Base-by-base conservation (phyloP, 2,113 vertebrate species). In the Bubo scandiacus region DNA sequence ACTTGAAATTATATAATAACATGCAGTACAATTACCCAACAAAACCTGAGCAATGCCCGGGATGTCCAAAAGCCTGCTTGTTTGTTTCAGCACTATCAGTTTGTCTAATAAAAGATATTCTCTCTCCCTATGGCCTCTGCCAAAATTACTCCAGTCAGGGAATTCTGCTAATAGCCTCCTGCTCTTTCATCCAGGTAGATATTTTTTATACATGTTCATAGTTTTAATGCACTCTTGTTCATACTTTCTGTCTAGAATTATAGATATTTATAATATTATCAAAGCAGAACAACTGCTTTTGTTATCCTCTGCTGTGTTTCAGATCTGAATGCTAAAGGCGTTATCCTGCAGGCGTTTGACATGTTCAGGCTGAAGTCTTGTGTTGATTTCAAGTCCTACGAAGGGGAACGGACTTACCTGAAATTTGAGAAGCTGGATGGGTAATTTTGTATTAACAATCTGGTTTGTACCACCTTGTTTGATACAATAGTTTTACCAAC, bases 321-420 rank as follows among this genome's bases (percentile, higher is more conserved):
- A 97, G 95, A n/a, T 12, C 90, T 98, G 71, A 98, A 97, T n/a
- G 98, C 98, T n/a, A 98, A 98, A 97, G 98, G 97, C 70, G 97
- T 98, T 74, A 97, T 98, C 91, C 96, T 98, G 74, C 97, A 98
- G 70, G 97, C 97, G 2, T 98, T 99, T 94, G 98, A 98, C 74
- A 97, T 98, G 97, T 99, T 98, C 83, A 98, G 98, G 27, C 98
- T 99, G 27, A 99, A 98, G 86, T 98, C 98, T 27, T 99, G 98
- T 49, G 54, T 99, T 36, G 98, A 99, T 97, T 99, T 99, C 96
- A 99, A 99, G 92, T 98, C 98, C 13, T 99, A 98, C 2, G 97
- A 98, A 90, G 98, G 98, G 80, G 98, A 99, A 79, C 92, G 97
- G 63, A 96, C 98, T 4, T 98, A 88, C 36, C 98, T 99, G 86